Evolutionary conservation across 2,797 vertebrate genomes (phyloP).

Genomic region (Cheracebus regulus): DNA sequence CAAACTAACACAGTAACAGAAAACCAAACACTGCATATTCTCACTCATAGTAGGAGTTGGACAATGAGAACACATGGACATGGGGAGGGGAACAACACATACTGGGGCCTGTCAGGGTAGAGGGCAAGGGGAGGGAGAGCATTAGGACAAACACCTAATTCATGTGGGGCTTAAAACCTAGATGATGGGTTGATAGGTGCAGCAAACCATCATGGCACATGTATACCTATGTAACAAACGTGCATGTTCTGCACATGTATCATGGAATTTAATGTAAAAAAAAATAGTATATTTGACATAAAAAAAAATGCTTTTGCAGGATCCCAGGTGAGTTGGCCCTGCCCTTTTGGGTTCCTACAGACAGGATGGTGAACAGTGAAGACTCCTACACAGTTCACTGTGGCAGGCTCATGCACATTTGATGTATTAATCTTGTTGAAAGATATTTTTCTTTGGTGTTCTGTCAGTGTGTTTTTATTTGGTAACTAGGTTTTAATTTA

Average conservation of each 20-base stretch:
- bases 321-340: not conserved
- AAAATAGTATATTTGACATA: not conserved
- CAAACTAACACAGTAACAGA: no score
- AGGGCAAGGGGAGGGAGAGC: not conserved
- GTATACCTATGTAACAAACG: not conserved
- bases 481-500: not conserved
- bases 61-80: no score
- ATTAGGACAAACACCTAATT: not conserved
- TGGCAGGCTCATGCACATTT: not conserved
- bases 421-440: not conserved
- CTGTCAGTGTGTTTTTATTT: not conserved
- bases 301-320: not conserved
- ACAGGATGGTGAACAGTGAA: not conserved
- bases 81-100: no score
- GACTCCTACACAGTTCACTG: not conserved
- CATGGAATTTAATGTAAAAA: not conserved
- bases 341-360: not conserved
- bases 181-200: not conserved
- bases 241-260: not conserved
- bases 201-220: not conserved
- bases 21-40: no score
- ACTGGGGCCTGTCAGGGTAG: no score
- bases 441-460: not conserved
- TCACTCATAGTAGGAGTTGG: no score
- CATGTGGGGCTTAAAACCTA: not conserved